Percentiles rank a stretch among this genome's conserved stretches.
Conservation (phyloP, 1,140 invertebrate species). For the Drosophila gunungcola region DNA sequence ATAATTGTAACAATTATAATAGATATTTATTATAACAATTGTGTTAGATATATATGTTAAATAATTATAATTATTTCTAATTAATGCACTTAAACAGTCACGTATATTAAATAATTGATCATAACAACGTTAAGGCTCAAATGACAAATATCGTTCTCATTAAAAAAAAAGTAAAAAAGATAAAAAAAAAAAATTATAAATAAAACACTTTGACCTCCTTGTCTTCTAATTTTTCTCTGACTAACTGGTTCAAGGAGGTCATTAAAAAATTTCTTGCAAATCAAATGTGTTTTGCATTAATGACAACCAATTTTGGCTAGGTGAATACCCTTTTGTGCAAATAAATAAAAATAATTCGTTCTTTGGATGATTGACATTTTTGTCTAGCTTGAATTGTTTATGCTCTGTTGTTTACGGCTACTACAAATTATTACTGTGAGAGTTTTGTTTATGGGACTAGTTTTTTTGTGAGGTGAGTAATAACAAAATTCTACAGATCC, state of each 20-base stretch:
- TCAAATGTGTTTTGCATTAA: neutral
- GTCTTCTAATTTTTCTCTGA: neutral
- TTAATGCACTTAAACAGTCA: too few species aligned
- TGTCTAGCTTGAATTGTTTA: neutral
- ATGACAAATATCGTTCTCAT: neutral
- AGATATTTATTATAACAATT: too few species aligned
- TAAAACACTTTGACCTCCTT: neutral
- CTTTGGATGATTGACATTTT: neutral
- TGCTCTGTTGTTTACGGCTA: neutral
- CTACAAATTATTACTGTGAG: neutral
- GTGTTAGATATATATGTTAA: too few species aligned
- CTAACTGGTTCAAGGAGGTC: neutral
- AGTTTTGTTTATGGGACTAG: neutral
- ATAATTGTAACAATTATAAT: too few species aligned
- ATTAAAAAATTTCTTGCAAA: too few species aligned
- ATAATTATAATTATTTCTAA: too few species aligned
- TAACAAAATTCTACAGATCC: neutral
- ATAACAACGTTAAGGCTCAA: too few species aligned
- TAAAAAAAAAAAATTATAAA: neutral
- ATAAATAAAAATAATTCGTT: neutral
- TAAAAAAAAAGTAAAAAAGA: neutral
- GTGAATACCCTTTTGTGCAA: slow-evolving; percentile 1
- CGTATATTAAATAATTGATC: too few species aligned
- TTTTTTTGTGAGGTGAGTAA: neutral
- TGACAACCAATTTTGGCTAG: neutral